These are phyloP conservation scores for Muscicapa striata DNA, from an alignment of 2,797 vertebrate genomes.

Conservation along the genomic window DNA sequence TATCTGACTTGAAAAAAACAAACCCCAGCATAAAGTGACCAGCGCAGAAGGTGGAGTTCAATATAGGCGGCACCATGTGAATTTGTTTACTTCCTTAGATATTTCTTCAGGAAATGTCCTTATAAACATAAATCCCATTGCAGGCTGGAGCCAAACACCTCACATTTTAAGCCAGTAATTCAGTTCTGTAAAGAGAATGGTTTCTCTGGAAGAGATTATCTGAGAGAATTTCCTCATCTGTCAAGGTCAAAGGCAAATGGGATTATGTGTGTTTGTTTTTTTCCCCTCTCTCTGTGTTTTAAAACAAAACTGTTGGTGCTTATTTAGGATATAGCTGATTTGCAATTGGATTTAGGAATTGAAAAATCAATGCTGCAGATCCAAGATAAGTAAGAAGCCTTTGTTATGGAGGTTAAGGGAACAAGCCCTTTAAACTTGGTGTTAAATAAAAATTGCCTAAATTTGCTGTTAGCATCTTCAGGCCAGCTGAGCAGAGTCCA, in stretches of 20 bases:
- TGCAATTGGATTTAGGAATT: background rate
- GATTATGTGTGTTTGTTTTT: background rate
- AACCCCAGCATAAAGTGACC: background rate
- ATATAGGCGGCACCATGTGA: background rate
- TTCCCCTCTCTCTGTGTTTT: background rate
- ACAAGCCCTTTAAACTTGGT: background rate
- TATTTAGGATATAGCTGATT: background rate
- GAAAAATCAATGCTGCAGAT: background rate
- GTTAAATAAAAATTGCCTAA: background rate
- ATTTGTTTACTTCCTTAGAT: conserved; percentile 28
- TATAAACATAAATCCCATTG: background rate
- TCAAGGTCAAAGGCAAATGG: background rate
- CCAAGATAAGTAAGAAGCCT: background rate
- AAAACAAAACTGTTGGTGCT: background rate
- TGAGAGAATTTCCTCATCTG: background rate
- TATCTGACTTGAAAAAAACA: too few species aligned
- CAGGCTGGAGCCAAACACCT: background rate
- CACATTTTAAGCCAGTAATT: background rate
- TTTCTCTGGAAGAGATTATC: background rate
- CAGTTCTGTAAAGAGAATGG: background rate
- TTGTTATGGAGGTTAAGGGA: background rate
- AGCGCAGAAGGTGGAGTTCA: background rate
- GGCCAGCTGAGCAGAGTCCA: background rate
- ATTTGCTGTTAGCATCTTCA: background rate
- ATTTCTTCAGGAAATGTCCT: conserved; percentile 7